Conservation (phyloP, 2,888 invertebrate species). For the Panzeria rudis region DNA sequence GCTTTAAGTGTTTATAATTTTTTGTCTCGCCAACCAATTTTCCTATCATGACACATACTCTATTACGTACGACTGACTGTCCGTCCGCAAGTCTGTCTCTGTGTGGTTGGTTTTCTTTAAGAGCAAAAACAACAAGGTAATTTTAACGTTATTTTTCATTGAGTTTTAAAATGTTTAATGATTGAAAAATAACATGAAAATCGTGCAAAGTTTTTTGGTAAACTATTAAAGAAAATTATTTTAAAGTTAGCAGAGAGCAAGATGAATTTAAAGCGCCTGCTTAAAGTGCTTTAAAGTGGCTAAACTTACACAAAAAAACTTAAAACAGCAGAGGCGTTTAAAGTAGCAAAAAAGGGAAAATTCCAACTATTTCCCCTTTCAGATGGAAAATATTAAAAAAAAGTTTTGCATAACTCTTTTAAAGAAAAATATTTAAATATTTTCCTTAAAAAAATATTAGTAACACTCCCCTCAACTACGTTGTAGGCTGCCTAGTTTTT, state of each 20-base stretch:
- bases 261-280: constrained; percentile 64
- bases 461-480: neutral
- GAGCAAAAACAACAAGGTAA: constrained; percentile 36
- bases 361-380: neutral
- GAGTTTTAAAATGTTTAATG: constrained; percentile 70
- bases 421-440: neutral
- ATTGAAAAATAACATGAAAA: constrained; percentile 81
- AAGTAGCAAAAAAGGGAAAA: neutral
- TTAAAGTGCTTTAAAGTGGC: constrained; percentile 54
- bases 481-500: neutral
- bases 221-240: constrained; percentile 72
- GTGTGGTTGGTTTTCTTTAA: constrained; percentile 53
- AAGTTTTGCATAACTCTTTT: neutral
- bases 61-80: constrained; percentile 67
- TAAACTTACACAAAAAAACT: neutral
- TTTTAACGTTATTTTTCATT: constrained; percentile 55
- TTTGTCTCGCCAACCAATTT: constrained; percentile 72
- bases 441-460: neutral
- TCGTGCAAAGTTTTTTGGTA: constrained; percentile 77
- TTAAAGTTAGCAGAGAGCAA: constrained; percentile 60
- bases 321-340: constrained; percentile 37
- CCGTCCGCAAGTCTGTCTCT: constrained; percentile 42
- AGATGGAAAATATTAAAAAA: neutral
- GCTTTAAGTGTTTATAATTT: constrained; percentile 31
- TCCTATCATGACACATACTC: constrained; percentile 75